phyloP scores from a whole-genome alignment of 2,113 vertebrate genomes.

The Isichthys henryi region DNA sequence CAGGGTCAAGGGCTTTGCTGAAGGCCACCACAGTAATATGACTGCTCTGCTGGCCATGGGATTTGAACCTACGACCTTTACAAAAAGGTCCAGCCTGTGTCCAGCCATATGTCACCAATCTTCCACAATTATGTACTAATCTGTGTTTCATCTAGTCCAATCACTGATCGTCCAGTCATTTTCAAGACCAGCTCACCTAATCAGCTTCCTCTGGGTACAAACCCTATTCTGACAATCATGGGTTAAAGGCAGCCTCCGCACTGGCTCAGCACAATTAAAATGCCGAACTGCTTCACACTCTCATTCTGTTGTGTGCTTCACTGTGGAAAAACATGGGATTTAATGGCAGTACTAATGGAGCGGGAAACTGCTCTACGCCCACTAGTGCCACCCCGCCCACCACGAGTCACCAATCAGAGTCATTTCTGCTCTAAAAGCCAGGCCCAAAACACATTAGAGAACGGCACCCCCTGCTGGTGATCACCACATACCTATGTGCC shows the following conservation, averaged over 20 bases:
- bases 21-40: neutral
- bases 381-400: neutral
- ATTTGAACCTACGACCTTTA: neutral
- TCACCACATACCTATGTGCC: constrained; percentile 69
- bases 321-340: neutral
- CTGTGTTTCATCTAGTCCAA: neutral
- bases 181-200: neutral
- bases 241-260: neutral
- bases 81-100: neutral
- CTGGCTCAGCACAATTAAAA: neutral
- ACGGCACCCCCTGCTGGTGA: neutral
- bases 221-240: neutral
- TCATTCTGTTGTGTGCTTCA: neutral
- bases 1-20: neutral
- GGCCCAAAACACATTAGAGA: neutral
- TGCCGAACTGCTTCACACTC: neutral
- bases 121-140: neutral
- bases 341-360: neutral
- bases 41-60: neutral
- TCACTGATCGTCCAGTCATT: neutral
- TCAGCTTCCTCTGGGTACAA: neutral
- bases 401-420: neutral
- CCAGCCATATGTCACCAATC: neutral
- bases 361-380: neutral
- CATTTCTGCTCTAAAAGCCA: neutral